phyloP scores from a whole-genome alignment of 2,113 vertebrate genomes.

The Pongo pygmaeus region DNA sequence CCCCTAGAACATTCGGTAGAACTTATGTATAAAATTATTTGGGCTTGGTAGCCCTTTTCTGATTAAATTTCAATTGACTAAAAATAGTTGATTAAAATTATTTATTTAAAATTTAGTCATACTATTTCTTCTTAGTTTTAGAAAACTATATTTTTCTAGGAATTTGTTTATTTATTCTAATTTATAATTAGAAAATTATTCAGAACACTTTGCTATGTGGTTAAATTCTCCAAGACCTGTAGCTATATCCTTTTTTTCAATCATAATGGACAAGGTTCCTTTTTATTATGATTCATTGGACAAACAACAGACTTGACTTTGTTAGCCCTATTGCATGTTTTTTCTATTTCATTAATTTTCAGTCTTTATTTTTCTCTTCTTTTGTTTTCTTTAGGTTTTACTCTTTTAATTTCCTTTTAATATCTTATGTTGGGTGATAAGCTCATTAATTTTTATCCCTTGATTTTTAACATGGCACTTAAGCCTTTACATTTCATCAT shows the following conservation, averaged over 20 bases:
- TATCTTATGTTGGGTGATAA: not conserved
- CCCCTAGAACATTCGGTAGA: not conserved
- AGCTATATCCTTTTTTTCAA: not conserved
- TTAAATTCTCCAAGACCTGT: not conserved
- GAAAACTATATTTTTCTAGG: not conserved
- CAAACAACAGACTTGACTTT: not conserved
- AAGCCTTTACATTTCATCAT: not conserved
- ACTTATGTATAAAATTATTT: not conserved
- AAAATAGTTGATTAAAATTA: not conserved
- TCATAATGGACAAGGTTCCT: not conserved
- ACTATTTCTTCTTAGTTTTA: not conserved
- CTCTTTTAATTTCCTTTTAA: not conserved
- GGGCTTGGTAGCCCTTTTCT: not conserved
- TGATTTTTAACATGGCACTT: not conserved
- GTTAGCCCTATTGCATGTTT: not conserved
- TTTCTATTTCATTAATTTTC: not conserved
- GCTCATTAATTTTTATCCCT: not conserved
- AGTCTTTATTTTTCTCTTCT: not conserved
- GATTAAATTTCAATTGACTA: not conserved
- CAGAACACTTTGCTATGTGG: not conserved
- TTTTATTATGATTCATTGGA: not conserved
- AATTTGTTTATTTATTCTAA: not conserved
- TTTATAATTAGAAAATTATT: not conserved
- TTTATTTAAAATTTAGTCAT: not conserved
- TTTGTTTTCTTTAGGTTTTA: not conserved